A percentile compares a stretch with the other conserved stretches of the same genome.
phyloP scores from a whole-genome alignment of 2,888 invertebrate genomes.

The Tetranychus truncatus region DNA sequence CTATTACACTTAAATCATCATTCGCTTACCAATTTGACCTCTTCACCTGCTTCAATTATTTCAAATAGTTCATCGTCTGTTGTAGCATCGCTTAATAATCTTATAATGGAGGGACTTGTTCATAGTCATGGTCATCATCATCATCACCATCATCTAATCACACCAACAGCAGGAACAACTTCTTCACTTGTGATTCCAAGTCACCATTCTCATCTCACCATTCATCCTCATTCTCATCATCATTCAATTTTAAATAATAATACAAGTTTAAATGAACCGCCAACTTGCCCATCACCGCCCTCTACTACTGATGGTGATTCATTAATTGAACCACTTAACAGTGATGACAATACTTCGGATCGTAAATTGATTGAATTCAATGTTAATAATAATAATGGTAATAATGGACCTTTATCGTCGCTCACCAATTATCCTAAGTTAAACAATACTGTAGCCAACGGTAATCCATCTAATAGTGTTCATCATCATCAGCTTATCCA shows the following conservation, averaged over 20 bases:
- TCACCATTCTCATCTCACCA: not conserved
- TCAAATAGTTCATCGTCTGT: no score
- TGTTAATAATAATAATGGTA: not conserved
- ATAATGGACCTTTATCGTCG: not conserved
- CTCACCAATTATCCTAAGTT: not conserved
- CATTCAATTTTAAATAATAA: not conserved
- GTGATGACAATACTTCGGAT: not conserved
- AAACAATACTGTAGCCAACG: not conserved
- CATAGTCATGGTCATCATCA: not conserved
- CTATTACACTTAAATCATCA: not conserved
- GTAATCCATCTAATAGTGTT: not conserved
- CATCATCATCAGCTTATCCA: not conserved
- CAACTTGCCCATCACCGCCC: not conserved
- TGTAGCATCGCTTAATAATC: not conserved
- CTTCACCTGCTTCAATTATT: no score
- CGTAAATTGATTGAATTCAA: not conserved
- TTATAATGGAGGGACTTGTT: not conserved
- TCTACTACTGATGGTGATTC: conserved; percentile 7
- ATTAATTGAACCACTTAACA: not conserved
- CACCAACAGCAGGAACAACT: not conserved
- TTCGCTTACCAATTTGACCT: no score
- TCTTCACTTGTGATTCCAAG: not conserved
- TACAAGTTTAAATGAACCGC: not conserved
- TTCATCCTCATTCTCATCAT: conserved; percentile 3
- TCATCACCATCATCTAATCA: not conserved